Conservation (phyloP, 2,888 invertebrate genomes). For the Corythucha ciliata region DNA sequence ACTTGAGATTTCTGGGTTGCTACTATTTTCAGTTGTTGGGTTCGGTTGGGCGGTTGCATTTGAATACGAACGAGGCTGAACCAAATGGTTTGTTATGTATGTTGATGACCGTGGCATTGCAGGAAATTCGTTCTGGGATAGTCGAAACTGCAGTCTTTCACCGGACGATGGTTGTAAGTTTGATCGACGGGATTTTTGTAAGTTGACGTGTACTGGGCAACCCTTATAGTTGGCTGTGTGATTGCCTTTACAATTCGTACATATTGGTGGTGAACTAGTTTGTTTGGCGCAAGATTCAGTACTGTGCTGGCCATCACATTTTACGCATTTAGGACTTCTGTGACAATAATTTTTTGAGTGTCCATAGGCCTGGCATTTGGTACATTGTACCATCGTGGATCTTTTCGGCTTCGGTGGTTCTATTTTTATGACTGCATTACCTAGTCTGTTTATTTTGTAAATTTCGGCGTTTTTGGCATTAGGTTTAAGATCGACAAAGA, state of each 20-base stretch:
- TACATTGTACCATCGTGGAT: conserved; percentile 12
- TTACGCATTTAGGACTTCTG: conserved; percentile 2
- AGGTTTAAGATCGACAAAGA: conserved; percentile 17
- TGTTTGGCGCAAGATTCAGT: conserved; percentile 10
- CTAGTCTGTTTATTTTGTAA: conserved; percentile 7
- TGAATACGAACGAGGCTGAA: too few relatives aligned
- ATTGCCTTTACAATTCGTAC: conserved; percentile 12
- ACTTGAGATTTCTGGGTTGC: too few relatives aligned
- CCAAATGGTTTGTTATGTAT: too few relatives aligned
- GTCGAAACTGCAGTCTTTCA: too few relatives aligned
- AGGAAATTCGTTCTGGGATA: too few relatives aligned
- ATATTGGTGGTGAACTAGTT: background rate
- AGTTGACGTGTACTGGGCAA: conserved; percentile 1
- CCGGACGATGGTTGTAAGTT: too few relatives aligned
- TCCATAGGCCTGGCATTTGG: conserved; percentile 10
- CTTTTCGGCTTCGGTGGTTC: conserved; percentile 15
- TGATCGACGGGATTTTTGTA: conserved; percentile 7
- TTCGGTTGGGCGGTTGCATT: too few relatives aligned
- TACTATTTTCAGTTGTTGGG: too few relatives aligned
- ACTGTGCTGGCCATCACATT: conserved; percentile 15
- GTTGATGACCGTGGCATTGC: too few relatives aligned
- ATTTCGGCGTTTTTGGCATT: conserved; percentile 18
- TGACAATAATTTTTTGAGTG: conserved; percentile 19
- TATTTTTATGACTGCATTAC: conserved; percentile 6
- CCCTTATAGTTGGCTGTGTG: conserved; percentile 19